These are phyloP conservation scores for Oreochromis niloticus DNA, from an alignment of 2,113 vertebrate genomes.

Conservation along the genomic window DNA sequence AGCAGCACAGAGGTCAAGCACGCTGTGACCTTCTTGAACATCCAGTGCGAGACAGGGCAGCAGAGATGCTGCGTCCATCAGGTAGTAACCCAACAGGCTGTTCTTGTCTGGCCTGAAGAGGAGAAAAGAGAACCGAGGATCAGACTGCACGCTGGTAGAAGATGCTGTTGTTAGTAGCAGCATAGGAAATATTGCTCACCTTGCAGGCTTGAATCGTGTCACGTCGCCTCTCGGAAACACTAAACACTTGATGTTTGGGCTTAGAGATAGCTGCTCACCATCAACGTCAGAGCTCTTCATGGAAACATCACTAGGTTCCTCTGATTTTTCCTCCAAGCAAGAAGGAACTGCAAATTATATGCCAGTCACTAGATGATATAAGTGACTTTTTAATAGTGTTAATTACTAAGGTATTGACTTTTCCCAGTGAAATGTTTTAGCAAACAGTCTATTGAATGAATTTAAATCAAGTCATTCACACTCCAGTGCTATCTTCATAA, in stretches of 20 bases:
- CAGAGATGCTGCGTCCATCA: conserved; percentile 91
- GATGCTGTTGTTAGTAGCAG: background rate
- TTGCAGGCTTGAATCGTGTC: conserved; percentile 80
- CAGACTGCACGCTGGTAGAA: background rate
- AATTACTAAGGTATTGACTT: background rate
- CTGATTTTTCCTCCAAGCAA: background rate
- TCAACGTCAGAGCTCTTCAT: background rate
- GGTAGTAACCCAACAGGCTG: conserved; percentile 82
- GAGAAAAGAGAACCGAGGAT: background rate
- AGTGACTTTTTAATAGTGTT: background rate
- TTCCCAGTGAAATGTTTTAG: background rate
- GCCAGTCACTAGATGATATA: background rate
- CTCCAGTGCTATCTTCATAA: background rate
- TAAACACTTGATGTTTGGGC: conserved; percentile 81
- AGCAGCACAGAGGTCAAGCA: conserved; percentile 92
- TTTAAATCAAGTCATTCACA: background rate
- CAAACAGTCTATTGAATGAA: background rate
- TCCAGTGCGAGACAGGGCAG: conserved; percentile 86
- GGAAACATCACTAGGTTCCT: background rate
- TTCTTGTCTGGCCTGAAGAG: conserved; percentile 69
- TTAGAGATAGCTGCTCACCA: conserved; percentile 8
- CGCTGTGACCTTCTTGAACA: conserved; percentile 73
- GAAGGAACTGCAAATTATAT: background rate
- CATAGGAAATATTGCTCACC: conserved; percentile 62
- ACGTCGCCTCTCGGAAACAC: conserved; percentile 85